Evolutionary conservation across 1,140 invertebrate species (phyloP).

Genomic region (Armadillidium nasatum): DNA sequence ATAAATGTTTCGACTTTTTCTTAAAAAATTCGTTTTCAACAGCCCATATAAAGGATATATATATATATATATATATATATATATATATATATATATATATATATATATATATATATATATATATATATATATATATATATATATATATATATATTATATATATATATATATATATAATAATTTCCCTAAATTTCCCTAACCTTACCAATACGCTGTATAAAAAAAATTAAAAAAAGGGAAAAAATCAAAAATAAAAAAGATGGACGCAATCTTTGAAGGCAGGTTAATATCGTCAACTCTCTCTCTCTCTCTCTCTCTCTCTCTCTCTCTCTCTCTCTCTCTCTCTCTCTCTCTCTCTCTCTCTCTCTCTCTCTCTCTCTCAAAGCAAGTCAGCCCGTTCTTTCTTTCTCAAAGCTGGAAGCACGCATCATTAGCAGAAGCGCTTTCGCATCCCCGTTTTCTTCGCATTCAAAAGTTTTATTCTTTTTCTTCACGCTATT

Average conservation of each 20-base stretch:
- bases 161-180: not conserved
- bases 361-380: not conserved
- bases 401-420: not conserved
- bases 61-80: slow-evolving; percentile 15
- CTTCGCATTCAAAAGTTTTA: not conserved
- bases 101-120: slow-evolving; percentile 9
- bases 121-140: slow-evolving; percentile 10
- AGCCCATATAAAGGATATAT: not conserved
- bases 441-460: not conserved
- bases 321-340: not conserved
- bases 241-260: not conserved
- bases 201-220: too few species aligned
- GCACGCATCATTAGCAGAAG: not conserved
- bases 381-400: not conserved
- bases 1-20: too few species aligned
- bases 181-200: too few species aligned
- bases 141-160: slow-evolving; percentile 13
- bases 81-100: slow-evolving; percentile 11
- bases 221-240: too few species aligned
- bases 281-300: slow-evolving; percentile 14
- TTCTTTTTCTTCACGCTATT: not conserved
- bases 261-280: not conserved
- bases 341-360: slow-evolving; percentile 7
- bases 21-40: too few species aligned
- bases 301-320: slow-evolving; percentile 5